Evolutionary conservation across 2,888 invertebrate genomes (phyloP).

Genomic region (Hetaerina titia): DNA sequence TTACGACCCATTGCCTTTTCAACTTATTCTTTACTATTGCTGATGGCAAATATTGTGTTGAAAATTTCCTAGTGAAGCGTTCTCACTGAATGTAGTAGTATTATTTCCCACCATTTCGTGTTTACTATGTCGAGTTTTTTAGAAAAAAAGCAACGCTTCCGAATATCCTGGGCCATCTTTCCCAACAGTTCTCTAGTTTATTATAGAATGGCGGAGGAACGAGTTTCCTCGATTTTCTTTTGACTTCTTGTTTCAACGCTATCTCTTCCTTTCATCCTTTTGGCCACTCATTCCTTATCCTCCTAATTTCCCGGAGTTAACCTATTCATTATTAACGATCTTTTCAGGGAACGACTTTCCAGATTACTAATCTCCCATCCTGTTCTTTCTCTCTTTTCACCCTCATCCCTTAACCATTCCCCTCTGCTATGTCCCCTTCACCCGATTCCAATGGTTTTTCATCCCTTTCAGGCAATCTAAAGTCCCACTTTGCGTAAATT

Average conservation of each 20-base stretch:
- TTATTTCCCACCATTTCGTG: not conserved
- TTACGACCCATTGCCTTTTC: too few relatives aligned
- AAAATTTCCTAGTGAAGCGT: too few relatives aligned
- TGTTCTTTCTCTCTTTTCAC: not conserved
- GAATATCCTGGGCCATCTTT: not conserved
- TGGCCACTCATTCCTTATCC: not conserved
- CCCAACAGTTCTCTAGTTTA: not conserved
- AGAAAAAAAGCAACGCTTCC: not conserved
- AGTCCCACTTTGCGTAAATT: not conserved
- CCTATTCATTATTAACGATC: slow-evolving; percentile 42
- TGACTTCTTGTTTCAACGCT: not conserved
- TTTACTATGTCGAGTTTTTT: not conserved
- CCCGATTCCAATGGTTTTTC: not conserved
- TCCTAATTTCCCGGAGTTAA: not conserved
- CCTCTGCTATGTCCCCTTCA: not conserved
- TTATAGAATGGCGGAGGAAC: not conserved
- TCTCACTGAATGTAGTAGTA: too few relatives aligned
- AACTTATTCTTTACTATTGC: too few relatives aligned
- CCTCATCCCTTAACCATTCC: not conserved
- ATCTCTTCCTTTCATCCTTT: not conserved
- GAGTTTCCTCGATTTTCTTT: not conserved
- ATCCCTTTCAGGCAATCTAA: not conserved
- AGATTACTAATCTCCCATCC: not conserved
- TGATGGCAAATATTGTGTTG: too few relatives aligned
- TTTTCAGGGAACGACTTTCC: not conserved